phyloP scores from a whole-genome alignment of 2,888 invertebrate genomes.

The Xylophagus ater region DNA sequence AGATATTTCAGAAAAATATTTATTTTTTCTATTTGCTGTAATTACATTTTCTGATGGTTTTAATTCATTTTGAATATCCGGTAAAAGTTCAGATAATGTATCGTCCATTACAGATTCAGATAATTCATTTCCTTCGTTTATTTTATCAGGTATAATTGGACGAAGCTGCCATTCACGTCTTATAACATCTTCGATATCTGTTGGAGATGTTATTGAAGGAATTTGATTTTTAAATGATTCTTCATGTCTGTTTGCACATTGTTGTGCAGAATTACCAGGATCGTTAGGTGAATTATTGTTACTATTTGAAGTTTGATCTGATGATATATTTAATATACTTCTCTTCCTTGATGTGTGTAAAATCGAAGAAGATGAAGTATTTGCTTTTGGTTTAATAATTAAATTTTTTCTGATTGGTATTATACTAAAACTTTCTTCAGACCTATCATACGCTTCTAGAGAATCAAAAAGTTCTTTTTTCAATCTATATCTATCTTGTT shows the following conservation, averaged over 20 bases:
- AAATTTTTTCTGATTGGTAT: slow-evolving; percentile 63
- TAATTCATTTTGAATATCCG: too few relatives aligned
- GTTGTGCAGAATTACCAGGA: too few relatives aligned
- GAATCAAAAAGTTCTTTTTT: slow-evolving; percentile 62
- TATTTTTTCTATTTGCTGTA: too few relatives aligned
- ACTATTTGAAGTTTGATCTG: too few relatives aligned
- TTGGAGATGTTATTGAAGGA: too few relatives aligned
- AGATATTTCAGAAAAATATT: too few relatives aligned
- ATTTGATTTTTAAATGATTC: too few relatives aligned
- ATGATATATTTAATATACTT: too few relatives aligned
- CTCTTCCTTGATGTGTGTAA: neutral
- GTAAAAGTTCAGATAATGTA: slow-evolving; percentile 32
- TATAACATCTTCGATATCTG: too few relatives aligned
- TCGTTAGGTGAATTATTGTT: neutral
- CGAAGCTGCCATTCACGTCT: slow-evolving; percentile 35
- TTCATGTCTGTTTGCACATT: too few relatives aligned
- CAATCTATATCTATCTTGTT: slow-evolving; percentile 30
- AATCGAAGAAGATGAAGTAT: neutral
- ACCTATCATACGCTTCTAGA: slow-evolving; percentile 65
- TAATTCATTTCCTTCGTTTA: slow-evolving; percentile 22
- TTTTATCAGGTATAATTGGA: slow-evolving; percentile 30
- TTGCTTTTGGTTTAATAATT: slow-evolving; percentile 49
- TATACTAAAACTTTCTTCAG: slow-evolving; percentile 44
- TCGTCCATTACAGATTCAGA: slow-evolving; percentile 25
- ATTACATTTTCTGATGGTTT: too few relatives aligned